A percentile compares a stretch with the other conserved stretches of the same genome.
Evolutionary conservation across 2,113 vertebrate genomes (phyloP).

Genomic region (Orthonyx spaldingii): DNA sequence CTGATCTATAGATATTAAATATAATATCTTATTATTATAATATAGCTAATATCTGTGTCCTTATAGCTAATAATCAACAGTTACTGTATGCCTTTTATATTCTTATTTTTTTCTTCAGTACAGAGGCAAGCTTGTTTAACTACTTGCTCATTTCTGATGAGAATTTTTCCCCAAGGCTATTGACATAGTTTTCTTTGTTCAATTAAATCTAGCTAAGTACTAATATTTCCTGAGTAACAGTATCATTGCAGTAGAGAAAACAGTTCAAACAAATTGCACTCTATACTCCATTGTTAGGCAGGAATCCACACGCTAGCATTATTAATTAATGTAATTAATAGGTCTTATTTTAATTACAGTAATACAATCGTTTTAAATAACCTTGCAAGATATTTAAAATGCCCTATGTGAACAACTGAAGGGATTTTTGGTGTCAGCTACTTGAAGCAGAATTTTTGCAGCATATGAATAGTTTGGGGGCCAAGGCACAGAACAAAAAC

Average conservation of each 20-base stretch:
- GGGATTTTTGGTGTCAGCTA: background rate
- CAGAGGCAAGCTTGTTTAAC: background rate
- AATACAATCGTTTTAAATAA: background rate
- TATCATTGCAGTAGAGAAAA: background rate
- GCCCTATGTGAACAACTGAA: background rate
- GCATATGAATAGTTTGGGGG: background rate
- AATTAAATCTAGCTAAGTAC: background rate
- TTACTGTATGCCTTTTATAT: background rate
- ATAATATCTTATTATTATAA: no score
- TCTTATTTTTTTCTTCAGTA: background rate
- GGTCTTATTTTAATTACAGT: conserved; percentile 23
- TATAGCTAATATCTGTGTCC: no score
- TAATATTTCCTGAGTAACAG: background rate
- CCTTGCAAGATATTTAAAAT: background rate
- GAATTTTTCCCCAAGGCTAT: background rate
- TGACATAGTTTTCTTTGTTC: conserved; percentile 5
- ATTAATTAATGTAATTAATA: conserved; percentile 15
- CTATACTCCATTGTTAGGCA: background rate
- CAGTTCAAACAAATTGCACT: background rate
- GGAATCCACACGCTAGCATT: background rate
- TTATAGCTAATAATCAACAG: background rate
- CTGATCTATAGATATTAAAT: no score
- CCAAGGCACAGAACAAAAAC: background rate
- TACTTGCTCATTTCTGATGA: conserved; percentile 3
- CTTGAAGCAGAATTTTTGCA: background rate